Base-by-base conservation (phyloP, 37 sponge, comb jelly and placozoan species). In the Corticium candelabrum region DNA sequence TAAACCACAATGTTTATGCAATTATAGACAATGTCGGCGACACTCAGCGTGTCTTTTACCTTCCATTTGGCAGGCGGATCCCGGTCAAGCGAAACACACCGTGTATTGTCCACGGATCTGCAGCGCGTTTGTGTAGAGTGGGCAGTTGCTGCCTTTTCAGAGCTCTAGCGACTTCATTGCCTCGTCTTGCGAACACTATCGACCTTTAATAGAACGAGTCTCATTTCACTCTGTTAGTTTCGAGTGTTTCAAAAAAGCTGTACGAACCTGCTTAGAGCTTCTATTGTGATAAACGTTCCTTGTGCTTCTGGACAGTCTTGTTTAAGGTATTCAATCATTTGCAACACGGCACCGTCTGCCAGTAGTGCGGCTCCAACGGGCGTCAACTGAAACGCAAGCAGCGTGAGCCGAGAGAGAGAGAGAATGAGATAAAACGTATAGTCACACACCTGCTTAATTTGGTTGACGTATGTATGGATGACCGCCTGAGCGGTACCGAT, bases 341-440 rank as follows among this genome's bases (percentile, higher is more conserved):
- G 84, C 78, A 83, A 57, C 1, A 77, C 78, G 41, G 84, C 84
- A 40, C 84, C 84, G 35, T 83, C 84, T 56, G 84, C 84, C 43
- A 83, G 62, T 69, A 78, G 39, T 21, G 84, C 84, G 32, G 84
- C 84, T 21, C 84, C 78, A 15, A 78, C 78, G 29, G 72, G 39
- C 29, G 84, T 83, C 37, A 83, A 62, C 84, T 83, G 78, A 5
- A 83, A 0, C 73, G 62, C 15, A 27, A 21, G 21, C 15, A 50
- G 62, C 62, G 31, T 70, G 5, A 43, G 11, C 5, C 5, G 5
- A 11, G 11, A 43, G 56, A 43, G 5, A 43, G 11, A 43, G 56
- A 21, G 11, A 43, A 43, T 43, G 56, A 21, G 5, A 43, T 5
- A 5, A 43, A 21, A 43, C 56, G 11, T 21, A 21, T 5, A 21